Evolutionary conservation across 2,888 invertebrate species (phyloP).

Genomic region (Amiota communis): DNA sequence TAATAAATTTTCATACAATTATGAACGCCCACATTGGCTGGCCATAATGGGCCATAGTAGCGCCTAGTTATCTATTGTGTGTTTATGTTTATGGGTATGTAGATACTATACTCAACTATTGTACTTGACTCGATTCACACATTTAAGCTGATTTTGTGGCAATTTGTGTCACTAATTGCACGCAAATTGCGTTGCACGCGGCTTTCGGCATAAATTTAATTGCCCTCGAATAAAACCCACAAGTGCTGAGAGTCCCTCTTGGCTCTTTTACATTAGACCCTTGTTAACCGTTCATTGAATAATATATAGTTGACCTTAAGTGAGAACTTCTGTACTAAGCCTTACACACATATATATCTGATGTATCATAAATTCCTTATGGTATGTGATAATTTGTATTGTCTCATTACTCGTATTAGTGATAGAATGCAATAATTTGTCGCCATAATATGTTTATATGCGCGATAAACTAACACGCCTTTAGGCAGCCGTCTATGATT

Average conservation of each 20-base stretch:
- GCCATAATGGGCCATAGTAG: no score
- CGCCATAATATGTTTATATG: not conserved
- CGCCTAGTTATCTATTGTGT: not conserved
- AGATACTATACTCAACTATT: not conserved
- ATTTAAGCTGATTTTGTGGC: slow-evolving; percentile 38
- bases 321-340: not conserved
- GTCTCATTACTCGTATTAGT: not conserved
- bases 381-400: slow-evolving; percentile 5
- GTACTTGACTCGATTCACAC: slow-evolving; percentile 3
- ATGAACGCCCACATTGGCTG: slow-evolving; percentile 40
- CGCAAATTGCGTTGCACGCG: slow-evolving; percentile 65
- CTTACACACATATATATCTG: not conserved
- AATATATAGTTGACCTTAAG: no score
- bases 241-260: not conserved
- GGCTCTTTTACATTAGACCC: not conserved
- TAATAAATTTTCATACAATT: slow-evolving; percentile 58
- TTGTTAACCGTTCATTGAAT: no score
- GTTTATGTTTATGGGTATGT: slow-evolving; percentile 4
- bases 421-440: slow-evolving; percentile 1
- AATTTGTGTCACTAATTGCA: slow-evolving; percentile 72
- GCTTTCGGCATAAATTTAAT: slow-evolving; percentile 39
- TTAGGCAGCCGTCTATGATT: no score
- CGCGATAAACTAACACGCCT: no score
- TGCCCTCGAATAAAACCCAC: not conserved
- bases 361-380: slow-evolving; percentile 17